These are phyloP conservation scores for Drosophila mettleri DNA, from an alignment of 2,888 invertebrate genomes.

Conservation along the genomic window DNA sequence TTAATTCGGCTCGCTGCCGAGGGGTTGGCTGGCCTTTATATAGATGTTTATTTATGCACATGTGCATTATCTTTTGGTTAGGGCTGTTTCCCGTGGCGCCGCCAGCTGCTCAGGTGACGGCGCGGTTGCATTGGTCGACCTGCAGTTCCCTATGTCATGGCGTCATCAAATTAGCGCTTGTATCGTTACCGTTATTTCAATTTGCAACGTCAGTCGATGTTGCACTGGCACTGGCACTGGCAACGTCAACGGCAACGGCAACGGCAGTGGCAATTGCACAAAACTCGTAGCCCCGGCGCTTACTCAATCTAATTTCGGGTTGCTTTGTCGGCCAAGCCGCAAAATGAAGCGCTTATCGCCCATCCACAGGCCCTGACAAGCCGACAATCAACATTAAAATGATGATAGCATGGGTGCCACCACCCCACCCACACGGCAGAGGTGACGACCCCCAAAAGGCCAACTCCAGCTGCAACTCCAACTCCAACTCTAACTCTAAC, in stretches of 20 bases:
- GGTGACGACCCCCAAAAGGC: conserved; percentile 1
- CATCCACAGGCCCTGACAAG: conserved; percentile 32
- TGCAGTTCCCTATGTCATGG: conserved; percentile 16
- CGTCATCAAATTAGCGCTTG: conserved; percentile 52
- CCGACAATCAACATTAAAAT: conserved; percentile 69
- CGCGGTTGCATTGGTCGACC: neutral
- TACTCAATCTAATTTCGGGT: conserved; percentile 38
- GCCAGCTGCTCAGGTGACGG: conserved; percentile 33
- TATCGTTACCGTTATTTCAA: conserved; percentile 55
- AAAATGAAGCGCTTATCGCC: conserved; percentile 33
- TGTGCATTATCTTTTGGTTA: conserved; percentile 3
- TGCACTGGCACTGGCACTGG: conserved; percentile 13
- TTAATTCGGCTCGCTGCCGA: conserved; percentile 52
- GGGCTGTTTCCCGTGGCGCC: conserved; percentile 31
- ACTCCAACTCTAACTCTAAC: neutral
- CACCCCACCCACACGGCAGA: neutral
- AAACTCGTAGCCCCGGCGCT: conserved; percentile 17
- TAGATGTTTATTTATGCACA: conserved; percentile 5
- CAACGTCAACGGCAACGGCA: no score
- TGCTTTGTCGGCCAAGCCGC: conserved; percentile 17
- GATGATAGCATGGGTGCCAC: conserved; percentile 48
- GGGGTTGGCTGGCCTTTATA: conserved; percentile 4
- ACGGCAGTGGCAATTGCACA: conserved; percentile 15
- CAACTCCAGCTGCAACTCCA: no score
- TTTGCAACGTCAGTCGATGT: conserved; percentile 38